Conservation (phyloP, 2,113 vertebrate genomes). For the Pao palembangensis region DNA sequence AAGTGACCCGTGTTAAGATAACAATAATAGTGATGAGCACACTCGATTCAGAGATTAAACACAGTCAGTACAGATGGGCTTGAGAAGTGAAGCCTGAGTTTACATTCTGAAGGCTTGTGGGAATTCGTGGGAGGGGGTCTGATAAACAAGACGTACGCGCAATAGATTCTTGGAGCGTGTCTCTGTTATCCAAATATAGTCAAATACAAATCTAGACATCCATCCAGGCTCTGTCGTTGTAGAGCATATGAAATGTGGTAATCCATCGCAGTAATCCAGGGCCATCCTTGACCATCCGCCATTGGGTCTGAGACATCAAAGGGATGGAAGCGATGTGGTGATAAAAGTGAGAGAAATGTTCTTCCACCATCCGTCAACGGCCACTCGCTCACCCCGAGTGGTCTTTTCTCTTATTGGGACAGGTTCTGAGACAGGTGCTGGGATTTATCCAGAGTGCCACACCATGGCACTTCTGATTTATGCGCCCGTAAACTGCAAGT, state of each 20-base stretch:
- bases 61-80: no score
- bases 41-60: conserved; percentile 66
- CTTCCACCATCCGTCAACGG: conserved; percentile 44
- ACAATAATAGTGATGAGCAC: conserved; percentile 49
- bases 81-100: no score
- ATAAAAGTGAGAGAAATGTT: conserved; percentile 59
- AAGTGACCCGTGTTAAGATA: no score
- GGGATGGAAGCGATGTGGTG: conserved; percentile 56
- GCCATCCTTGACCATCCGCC: conserved; percentile 53
- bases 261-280: conserved; percentile 60
- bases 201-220: conserved; percentile 25
- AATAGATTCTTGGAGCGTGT: conserved; percentile 1
- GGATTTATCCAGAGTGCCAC: conserved; percentile 56
- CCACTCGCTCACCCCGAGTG: conserved; percentile 35
- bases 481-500: conserved; percentile 53
- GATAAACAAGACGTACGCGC: conserved; percentile 1
- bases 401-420: conserved; percentile 35
- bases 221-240: conserved; percentile 18
- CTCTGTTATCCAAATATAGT: conserved; percentile 21
- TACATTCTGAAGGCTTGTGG: no score
- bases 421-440: conserved; percentile 43
- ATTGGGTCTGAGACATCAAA: conserved; percentile 69
- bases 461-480: conserved; percentile 61
- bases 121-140: no score
- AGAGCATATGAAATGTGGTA: conserved; percentile 41